These are phyloP conservation scores for Leptinotarsa rubiginosa DNA, from an alignment of 2,888 invertebrate species.

Conservation along the genomic window DNA sequence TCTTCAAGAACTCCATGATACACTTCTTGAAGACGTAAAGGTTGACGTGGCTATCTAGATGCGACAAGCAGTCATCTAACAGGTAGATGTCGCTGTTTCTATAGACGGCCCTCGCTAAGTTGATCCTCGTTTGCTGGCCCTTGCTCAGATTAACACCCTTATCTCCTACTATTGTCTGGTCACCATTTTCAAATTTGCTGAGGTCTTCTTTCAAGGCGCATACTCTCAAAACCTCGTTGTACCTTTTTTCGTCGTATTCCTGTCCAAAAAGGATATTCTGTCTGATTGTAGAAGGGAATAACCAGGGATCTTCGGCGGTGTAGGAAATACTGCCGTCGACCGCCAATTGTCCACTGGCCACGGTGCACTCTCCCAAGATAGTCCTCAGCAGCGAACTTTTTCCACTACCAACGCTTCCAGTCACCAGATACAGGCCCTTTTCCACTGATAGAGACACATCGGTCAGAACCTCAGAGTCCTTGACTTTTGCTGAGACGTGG, in stretches of 20 bases:
- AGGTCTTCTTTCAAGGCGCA: slow-evolving; percentile 70
- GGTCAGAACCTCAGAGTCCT: slow-evolving; percentile 60
- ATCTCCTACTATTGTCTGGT: slow-evolving; percentile 72
- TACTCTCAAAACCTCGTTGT: slow-evolving; percentile 61
- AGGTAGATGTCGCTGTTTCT: slow-evolving; percentile 58
- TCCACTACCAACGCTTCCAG: slow-evolving; percentile 70
- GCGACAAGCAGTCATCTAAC: slow-evolving; percentile 57
- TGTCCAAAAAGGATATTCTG: slow-evolving; percentile 63
- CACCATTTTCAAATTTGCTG: slow-evolving; percentile 58
- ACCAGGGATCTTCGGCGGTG: slow-evolving; percentile 59
- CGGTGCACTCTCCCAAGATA: slow-evolving; percentile 53
- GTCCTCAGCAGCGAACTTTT: slow-evolving; percentile 57
- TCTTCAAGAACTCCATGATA: slow-evolving; percentile 54
- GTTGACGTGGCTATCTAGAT: slow-evolving; percentile 54
- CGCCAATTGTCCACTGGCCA: slow-evolving; percentile 47
- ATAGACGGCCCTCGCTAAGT: slow-evolving; percentile 57
- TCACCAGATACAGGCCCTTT: slow-evolving; percentile 67
- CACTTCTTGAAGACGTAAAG: slow-evolving; percentile 54
- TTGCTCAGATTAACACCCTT: slow-evolving; percentile 74
- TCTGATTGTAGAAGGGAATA: slow-evolving; percentile 57
- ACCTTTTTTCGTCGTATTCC: slow-evolving; percentile 58
- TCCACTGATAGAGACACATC: slow-evolving; percentile 66
- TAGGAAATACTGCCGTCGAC: slow-evolving; percentile 57
- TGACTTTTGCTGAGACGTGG: slow-evolving; percentile 48
- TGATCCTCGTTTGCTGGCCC: slow-evolving; percentile 66